Evolutionary conservation across 1,140 invertebrate genomes (phyloP), one percentile per base, ranked within the genome.

Genomic region (Drosophila novamexicana): DNA sequence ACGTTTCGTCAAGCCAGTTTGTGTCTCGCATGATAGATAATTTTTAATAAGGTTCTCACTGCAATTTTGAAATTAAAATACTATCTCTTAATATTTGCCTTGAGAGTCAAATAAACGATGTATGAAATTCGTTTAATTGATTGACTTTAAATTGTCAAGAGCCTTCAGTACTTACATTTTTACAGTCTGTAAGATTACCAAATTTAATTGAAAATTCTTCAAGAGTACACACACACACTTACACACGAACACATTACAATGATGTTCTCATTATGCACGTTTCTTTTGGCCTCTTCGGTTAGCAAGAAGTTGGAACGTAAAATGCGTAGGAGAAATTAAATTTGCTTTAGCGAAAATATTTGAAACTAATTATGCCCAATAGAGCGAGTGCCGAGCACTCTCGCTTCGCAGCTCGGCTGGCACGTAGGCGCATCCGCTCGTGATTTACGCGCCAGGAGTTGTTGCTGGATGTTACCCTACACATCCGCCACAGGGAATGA

Each of bases 321-420:
- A 79, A 74, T 79, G 83, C 79, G 75, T 83, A 49, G 75, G 72
- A 77, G 76, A 88, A 86, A 86, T 86, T 76, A 83, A 86, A 86
- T 83, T 90, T 90, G 73, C 76, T 79, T 56, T 52, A 74, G 66
- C 49, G 77, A 77, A 90, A 90, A 90, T 90, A 86, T 90, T 90
- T 78, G 86, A 86, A 90, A 90, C 86, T 90, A 90, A 90, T 90
- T 90, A 90, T 90, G 78, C 86, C 86, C 86, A 82, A 90, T 90
- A 90, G 81, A 81, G 82, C 72, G 63, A 70, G 75, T 66, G 53
- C 39, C 36, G 22, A 73, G 44, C 52, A 52, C 63, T 56, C 32
- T 49, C 45, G 56, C 37, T 22, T 65, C 59, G 57, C 52, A 49
- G 47, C 45, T 44, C 40, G 57, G 53, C 49, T 63, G 83, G 74